Evolutionary conservation across 2,797 vertebrate species (phyloP).

Genomic region (Helostoma temminkii): DNA sequence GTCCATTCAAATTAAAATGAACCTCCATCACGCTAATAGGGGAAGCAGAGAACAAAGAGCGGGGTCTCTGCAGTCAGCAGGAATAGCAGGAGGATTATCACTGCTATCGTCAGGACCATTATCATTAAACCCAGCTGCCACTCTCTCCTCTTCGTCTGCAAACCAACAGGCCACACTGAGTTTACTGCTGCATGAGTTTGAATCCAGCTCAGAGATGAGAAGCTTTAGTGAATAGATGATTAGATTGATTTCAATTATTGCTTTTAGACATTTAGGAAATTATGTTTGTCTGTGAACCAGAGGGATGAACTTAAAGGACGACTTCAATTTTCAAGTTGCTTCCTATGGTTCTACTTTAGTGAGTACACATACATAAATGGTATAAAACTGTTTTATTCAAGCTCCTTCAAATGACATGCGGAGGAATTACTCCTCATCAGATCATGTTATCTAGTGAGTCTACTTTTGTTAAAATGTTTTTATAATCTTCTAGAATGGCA

Average conservation of each 20-base stretch:
- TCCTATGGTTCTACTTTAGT: too few species aligned
- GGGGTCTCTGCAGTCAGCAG: slow-evolving; percentile 76
- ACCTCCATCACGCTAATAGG: slow-evolving; percentile 79
- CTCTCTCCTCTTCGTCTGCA: slow-evolving; percentile 35
- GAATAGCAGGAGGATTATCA: slow-evolving; percentile 77
- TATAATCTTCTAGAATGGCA: too few species aligned
- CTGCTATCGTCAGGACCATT: slow-evolving; percentile 72
- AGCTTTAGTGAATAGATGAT: too few species aligned
- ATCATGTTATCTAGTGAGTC: too few species aligned
- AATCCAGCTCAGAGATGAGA: too few species aligned
- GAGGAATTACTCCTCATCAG: too few species aligned
- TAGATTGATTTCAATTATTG: slow-evolving; percentile 27
- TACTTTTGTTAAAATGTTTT: too few species aligned
- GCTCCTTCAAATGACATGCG: too few species aligned
- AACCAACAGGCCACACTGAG: slow-evolving; percentile 36
- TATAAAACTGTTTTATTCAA: too few species aligned
- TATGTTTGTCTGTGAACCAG: slow-evolving; percentile 15
- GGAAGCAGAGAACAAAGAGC: slow-evolving; percentile 78
- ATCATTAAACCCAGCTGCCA: slow-evolving; percentile 70
- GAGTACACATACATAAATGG: too few species aligned
- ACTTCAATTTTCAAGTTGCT: too few species aligned
- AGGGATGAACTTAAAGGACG: slow-evolving; percentile 39
- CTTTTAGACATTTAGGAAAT: slow-evolving; percentile 30
- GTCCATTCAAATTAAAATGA: slow-evolving; percentile 85
- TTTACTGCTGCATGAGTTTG: slow-evolving; percentile 46